Base-by-base conservation (phyloP, 2,888 invertebrate genomes). In the Campoplex nolae region DNA sequence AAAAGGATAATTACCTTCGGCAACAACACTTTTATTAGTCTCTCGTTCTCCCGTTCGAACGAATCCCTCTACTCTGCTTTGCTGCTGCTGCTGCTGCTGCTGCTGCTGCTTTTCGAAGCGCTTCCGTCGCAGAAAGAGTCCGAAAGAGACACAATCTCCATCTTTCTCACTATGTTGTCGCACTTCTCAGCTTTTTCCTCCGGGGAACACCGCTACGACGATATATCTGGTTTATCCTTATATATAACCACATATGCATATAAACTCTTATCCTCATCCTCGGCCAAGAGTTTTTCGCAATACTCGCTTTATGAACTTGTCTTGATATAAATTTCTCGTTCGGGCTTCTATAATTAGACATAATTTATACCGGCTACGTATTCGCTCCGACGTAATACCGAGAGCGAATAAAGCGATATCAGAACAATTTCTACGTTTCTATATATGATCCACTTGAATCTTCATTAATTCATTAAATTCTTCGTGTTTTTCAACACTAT, bases 1-100 rank as follows among this genome's bases (percentile, higher is more conserved):
- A 91, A 92, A 90, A 84, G 85, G 78, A 85, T 91, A 91, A 92
- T 91, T 90, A 89, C 89, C 88, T 79, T 70, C 81, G 62, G 87
- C 83, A 62, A 89, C 86, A 83, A 51, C 87, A 88, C 81, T 90
- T 90, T 91, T 90, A 89, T 86, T 86, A 87, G 82, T 71, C 71
- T 77, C 76, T 45, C 76, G 23, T 23, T 67, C 73, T 56, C 38
- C 38, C 62, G 51, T 56, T 78, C 70, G 62, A 32, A 62, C 62
- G 62, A 62, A 32, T 62, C 62, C 62, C 62, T 62, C 28, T 28
- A 13, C 51, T 23, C 38, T 38, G 38, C 38, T 38, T 38, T 70
- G 56, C 56, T 70, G 23, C 23, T 23, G 23, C 23, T 23, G 23
- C 56, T 70, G 23, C 23, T 23, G 23, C 23, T 23, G 23, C 23